Percentiles rank a stretch among this genome's conserved stretches.
Evolutionary conservation across 2,888 invertebrate species (phyloP).

Genomic region (Spodoptera picta): DNA sequence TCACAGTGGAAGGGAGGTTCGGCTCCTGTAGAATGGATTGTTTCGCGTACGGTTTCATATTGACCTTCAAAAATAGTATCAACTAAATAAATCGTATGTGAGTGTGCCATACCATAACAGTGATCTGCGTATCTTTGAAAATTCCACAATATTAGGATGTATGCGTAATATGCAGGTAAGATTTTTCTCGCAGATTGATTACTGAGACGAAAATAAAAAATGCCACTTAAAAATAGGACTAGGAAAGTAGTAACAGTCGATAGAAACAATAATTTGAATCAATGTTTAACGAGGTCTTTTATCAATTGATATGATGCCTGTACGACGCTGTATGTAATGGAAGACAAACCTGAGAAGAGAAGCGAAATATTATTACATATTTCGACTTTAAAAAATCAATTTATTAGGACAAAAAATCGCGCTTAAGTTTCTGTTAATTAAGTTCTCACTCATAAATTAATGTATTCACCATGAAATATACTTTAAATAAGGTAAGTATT

Average conservation of each 20-base stretch:
- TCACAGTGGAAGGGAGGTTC: conserved; percentile 12
- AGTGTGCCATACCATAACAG: conserved; percentile 13
- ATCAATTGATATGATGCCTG: too few relatives aligned
- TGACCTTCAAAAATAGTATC: conserved; percentile 19
- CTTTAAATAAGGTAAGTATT: too few relatives aligned
- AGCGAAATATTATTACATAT: too few relatives aligned
- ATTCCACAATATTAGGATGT: conserved; percentile 12
- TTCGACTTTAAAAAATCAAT: conserved; percentile 1
- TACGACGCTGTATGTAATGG: too few relatives aligned
- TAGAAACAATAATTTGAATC: conserved; percentile 5
- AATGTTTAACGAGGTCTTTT: not conserved
- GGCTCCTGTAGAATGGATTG: conserved; percentile 10
- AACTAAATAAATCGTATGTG: conserved; percentile 27
- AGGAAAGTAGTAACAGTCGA: conserved; percentile 9
- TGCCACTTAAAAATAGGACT: conserved; percentile 12
- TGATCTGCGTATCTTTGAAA: conserved; percentile 7
- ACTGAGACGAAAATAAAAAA: conserved; percentile 22
- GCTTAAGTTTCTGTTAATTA: too few relatives aligned
- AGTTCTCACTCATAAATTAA: too few relatives aligned
- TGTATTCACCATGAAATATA: too few relatives aligned
- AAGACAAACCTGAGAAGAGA: too few relatives aligned
- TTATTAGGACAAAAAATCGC: not conserved
- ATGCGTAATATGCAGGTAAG: conserved; percentile 39
- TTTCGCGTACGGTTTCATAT: not conserved
- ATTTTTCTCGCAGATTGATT: conserved; percentile 4